Evolutionary conservation across 2,888 invertebrate species (phyloP), one percentile per base, ranked within the genome.

Genomic region (Xanthia togata): DNA sequence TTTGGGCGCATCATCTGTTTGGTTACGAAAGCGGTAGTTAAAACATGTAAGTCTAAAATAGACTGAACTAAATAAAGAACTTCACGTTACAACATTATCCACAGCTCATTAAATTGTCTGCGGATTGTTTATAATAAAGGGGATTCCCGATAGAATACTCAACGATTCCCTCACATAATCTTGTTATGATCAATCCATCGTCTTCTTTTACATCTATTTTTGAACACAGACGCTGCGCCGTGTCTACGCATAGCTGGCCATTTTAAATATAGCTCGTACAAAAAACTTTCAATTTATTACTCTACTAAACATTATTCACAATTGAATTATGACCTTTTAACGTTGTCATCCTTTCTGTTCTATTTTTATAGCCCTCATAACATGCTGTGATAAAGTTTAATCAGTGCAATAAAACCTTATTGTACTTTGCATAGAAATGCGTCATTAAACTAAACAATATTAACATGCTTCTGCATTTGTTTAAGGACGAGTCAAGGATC

Each of bases 371-470:
- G 38, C 65, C 62, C 53, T 65, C 73, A 79, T 73, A 69, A 75
- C 59, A 63, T 50, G 38, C 23, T 38, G 68, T 65, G 70, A 78
- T 85, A 77, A 75, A 73, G n/a, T 72, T 63, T 62, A 79, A 79
- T 75, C 73, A 78, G 82, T 73, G 74, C 44, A 82, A 86, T 84
- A 82, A 86, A 86, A 78, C 64, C 63, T 72, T 62, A 77, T 60
- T 68, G 57, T 67, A 71, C 50, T 81, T 73, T 70, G 62, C 71
- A 76, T 73, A 60, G 57, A 82, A 64, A 76, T 63, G 64, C 76
- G 77, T 70, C 76, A 83, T 70, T 53, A 50, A 63, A 67, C 0
- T 67, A 11, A 57, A 79, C 65, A 76, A 70, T 73, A 74, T 84
- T 62, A 79, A 68, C 50, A 78, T 75, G 78, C 78, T 78, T 64